A percentile compares a stretch with the other conserved stretches of the same genome.
Conservation (phyloP, 2,797 vertebrate species). For the Phrynocephalus vlangalii region DNA sequence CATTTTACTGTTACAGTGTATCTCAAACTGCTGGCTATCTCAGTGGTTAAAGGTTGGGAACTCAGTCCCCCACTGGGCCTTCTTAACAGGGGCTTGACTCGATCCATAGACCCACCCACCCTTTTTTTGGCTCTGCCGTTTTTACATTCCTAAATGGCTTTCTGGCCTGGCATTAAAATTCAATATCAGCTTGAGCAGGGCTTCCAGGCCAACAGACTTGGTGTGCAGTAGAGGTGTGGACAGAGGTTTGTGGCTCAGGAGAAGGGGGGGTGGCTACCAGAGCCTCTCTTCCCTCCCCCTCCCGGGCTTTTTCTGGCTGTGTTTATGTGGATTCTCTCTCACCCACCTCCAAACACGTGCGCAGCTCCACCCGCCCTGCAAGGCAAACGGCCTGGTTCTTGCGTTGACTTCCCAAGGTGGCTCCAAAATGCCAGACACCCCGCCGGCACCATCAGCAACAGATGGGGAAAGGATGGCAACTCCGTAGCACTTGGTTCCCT, state of each 20-base stretch:
- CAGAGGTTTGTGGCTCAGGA: too few species aligned
- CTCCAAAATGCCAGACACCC: slow-evolving; percentile 71
- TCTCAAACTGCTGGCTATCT: too few species aligned
- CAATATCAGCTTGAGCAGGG: background rate
- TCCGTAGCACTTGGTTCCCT: slow-evolving; percentile 69
- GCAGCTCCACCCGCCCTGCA: slow-evolving; percentile 29
- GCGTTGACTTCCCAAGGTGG: slow-evolving; percentile 70
- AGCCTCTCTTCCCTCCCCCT: background rate
- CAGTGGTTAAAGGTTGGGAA: too few species aligned
- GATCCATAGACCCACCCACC: too few species aligned
- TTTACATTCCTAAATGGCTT: too few species aligned
- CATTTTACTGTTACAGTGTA: too few species aligned
- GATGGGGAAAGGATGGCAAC: slow-evolving; percentile 78
- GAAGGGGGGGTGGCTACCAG: background rate
- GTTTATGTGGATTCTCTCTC: slow-evolving; percentile 27
- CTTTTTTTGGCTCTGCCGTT: too few species aligned
- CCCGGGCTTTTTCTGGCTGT: slow-evolving; percentile 31
- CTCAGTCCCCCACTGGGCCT: too few species aligned
- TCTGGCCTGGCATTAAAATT: too few species aligned
- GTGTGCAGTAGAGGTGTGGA: too few species aligned
- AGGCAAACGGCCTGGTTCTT: slow-evolving; percentile 74
- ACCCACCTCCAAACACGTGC: background rate
- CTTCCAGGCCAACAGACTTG: background rate
- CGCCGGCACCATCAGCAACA: slow-evolving; percentile 77
- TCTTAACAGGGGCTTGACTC: too few species aligned